Conservation (phyloP, 2,797 vertebrate species). For the Falco peregrinus region DNA sequence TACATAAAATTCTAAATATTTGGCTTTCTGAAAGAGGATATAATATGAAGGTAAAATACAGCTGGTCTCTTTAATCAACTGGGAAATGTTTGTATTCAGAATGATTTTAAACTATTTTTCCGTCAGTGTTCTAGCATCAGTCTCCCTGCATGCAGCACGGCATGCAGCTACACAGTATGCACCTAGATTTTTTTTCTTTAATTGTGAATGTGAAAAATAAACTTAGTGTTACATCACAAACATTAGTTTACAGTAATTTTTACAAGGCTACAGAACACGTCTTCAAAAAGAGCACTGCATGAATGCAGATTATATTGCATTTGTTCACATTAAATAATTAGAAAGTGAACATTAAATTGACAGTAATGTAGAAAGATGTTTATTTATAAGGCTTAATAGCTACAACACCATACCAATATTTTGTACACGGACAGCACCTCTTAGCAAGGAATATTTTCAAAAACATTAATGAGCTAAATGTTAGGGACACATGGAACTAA, state of each 20-base stretch:
- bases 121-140: background rate
- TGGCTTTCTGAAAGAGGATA: background rate
- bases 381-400: slow-evolving; percentile 36
- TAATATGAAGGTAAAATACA: background rate
- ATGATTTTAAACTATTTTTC: background rate
- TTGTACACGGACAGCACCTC: background rate
- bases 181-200: background rate
- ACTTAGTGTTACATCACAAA: background rate
- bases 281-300: background rate
- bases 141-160: background rate
- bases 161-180: background rate
- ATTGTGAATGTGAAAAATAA: slow-evolving; percentile 1
- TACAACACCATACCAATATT: background rate
- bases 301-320: slow-evolving; percentile 17
- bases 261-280: background rate
- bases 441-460: slow-evolving; percentile 7
- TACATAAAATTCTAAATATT: background rate
- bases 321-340: slow-evolving; percentile 56
- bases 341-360: slow-evolving; percentile 51
- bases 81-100: background rate
- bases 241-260: slow-evolving; percentile 41
- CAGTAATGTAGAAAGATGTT: slow-evolving; percentile 20
- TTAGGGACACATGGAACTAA: background rate
- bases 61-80: background rate
- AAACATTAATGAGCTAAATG: background rate